phyloP scores from a whole-genome alignment of 1,140 invertebrate species.

The Bombus sylvicola region DNA sequence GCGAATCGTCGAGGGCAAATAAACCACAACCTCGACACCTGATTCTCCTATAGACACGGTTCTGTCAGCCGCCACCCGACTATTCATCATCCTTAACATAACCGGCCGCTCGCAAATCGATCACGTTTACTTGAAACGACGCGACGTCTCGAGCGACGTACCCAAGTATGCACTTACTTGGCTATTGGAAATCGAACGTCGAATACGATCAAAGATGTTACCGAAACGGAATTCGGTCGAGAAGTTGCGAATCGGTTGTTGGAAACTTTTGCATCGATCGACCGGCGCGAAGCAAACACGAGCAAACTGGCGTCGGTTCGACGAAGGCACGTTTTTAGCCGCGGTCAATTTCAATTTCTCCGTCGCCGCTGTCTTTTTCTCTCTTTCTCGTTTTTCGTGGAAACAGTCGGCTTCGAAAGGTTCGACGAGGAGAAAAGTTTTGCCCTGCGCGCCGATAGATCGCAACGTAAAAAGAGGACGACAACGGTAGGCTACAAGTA shows the following conservation, averaged over 20 bases:
- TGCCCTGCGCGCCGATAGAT: not conserved
- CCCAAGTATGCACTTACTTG: not conserved
- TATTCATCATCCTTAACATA: constrained; percentile 49
- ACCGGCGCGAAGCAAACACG: not conserved
- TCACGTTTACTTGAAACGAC: constrained; percentile 3
- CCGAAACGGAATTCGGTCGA: not conserved
- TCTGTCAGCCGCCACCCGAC: constrained; percentile 41
- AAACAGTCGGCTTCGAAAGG: no score
- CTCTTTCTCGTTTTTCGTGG: not conserved
- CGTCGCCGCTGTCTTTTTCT: not conserved
- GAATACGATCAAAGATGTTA: not conserved
- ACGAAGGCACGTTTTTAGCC: not conserved
- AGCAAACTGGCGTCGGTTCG: not conserved
- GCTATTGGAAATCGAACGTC: not conserved
- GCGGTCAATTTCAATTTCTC: not conserved
- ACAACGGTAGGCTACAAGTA: not conserved
- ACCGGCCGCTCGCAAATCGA: constrained; percentile 25
- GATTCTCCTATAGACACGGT: constrained; percentile 49
- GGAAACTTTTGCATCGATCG: not conserved
- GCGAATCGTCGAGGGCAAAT: constrained; percentile 26
- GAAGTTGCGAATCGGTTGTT: not conserved
- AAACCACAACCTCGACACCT: constrained; percentile 60
- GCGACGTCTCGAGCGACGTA: not conserved
- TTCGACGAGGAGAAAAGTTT: not conserved
- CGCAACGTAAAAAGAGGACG: constrained; percentile 18